A percentile compares a stretch with the other conserved stretches of the same genome.
Evolutionary conservation across 1,140 invertebrate genomes (phyloP).

Genomic region (Magallana gigas): DNA sequence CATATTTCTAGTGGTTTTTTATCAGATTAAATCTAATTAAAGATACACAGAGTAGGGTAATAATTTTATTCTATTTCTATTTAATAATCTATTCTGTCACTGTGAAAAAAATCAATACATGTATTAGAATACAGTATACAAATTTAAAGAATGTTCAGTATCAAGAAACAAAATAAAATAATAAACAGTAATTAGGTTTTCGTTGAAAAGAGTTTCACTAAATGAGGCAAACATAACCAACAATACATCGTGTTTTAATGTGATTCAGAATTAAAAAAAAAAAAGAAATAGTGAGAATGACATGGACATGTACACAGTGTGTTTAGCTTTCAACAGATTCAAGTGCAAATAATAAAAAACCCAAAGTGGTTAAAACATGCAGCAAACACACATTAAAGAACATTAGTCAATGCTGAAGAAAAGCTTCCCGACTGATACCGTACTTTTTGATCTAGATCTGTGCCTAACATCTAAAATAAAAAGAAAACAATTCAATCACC

Average conservation of each 20-base stretch:
- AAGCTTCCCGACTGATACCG: neutral
- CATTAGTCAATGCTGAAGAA: constrained; percentile 3
- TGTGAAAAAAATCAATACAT: too few relatives aligned
- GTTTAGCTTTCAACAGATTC: neutral
- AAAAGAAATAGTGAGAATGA: neutral
- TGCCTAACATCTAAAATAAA: constrained; percentile 36
- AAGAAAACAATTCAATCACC: constrained; percentile 11
- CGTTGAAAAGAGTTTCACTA: too few relatives aligned
- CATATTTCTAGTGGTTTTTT: too few relatives aligned
- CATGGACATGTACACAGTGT: neutral
- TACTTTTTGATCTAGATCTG: constrained; percentile 38
- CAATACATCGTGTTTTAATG: neutral
- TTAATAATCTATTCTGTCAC: too few relatives aligned
- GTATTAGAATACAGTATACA: too few relatives aligned
- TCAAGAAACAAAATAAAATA: neutral
- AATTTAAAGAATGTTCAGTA: neutral
- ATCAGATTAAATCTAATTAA: too few relatives aligned
- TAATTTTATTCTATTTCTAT: too few relatives aligned
- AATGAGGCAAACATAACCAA: neutral
- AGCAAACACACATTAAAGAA: constrained; percentile 3
- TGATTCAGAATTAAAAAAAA: neutral
- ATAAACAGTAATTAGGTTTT: too few relatives aligned
- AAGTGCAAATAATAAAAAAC: neutral
- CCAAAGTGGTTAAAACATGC: constrained; percentile 8
- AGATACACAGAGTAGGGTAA: too few relatives aligned